Evolutionary conservation across 2,888 invertebrate species (phyloP).

Genomic region (Homarus gammarus): DNA sequence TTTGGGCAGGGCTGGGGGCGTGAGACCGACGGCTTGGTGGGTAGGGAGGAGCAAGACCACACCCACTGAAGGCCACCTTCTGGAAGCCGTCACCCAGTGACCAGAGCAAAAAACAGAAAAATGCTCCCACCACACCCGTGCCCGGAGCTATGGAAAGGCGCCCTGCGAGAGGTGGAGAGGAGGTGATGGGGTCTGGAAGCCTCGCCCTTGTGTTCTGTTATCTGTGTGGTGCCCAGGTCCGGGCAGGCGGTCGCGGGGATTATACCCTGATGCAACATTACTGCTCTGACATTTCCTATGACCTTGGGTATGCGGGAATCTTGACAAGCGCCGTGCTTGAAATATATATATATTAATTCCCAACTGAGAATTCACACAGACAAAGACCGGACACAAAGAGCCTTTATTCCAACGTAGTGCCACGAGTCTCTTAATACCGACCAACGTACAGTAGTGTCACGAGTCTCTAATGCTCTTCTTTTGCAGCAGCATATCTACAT

Average conservation of each 20-base stretch:
- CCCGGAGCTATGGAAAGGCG: background rate
- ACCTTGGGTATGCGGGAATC: conserved; percentile 11
- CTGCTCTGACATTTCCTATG: background rate
- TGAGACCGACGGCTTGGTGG: background rate
- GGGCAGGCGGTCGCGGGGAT: background rate
- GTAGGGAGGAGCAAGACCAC: background rate
- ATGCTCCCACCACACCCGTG: background rate
- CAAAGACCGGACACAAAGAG: background rate
- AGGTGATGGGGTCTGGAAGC: background rate
- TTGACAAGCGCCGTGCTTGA: background rate
- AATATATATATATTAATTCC: background rate
- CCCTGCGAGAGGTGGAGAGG: background rate
- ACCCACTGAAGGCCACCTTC: background rate
- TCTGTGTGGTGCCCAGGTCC: background rate
- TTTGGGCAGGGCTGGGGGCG: background rate
- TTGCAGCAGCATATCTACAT: too few relatives aligned
- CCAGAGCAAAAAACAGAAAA: background rate
- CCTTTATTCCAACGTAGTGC: background rate
- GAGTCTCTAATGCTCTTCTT: too few relatives aligned
- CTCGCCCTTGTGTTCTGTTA: background rate
- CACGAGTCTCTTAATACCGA: too few relatives aligned
- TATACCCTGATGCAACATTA: conserved; percentile 4
- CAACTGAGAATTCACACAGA: background rate
- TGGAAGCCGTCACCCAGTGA: background rate
- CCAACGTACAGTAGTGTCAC: too few relatives aligned